Evolutionary conservation across 2,797 vertebrate genomes (phyloP).

Genomic region (Cossypha heuglini): DNA sequence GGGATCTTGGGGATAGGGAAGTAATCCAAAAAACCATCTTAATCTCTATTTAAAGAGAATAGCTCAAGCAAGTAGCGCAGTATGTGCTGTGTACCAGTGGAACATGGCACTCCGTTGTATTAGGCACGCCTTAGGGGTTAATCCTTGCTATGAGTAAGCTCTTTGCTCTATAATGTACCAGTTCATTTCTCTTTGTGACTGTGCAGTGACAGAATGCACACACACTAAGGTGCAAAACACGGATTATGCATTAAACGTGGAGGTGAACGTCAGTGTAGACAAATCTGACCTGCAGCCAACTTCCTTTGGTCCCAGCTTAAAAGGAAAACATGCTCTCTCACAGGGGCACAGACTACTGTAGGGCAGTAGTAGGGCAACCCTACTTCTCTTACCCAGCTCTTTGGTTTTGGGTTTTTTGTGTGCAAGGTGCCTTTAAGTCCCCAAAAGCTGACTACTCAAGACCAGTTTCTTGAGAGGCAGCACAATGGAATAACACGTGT

Average conservation of each 20-base stretch:
- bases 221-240: rapidly evolving
- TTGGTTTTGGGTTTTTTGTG: background rate
- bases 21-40: background rate
- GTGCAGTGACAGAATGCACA: background rate
- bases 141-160: background rate
- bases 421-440: background rate
- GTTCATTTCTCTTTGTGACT: background rate
- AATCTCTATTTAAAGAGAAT: background rate
- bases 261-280: background rate
- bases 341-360: background rate
- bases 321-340: background rate
- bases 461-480: background rate
- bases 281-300: background rate
- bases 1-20: background rate
- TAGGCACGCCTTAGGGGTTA: background rate
- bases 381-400: background rate
- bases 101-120: background rate
- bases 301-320: background rate
- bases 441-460: background rate
- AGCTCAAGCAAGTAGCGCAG: background rate
- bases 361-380: background rate
- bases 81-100: background rate
- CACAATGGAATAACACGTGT: background rate
- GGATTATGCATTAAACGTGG: background rate
- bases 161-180: background rate